Evolutionary conservation across 2,797 vertebrate genomes (phyloP).

Genomic region (Mus minutoides): DNA sequence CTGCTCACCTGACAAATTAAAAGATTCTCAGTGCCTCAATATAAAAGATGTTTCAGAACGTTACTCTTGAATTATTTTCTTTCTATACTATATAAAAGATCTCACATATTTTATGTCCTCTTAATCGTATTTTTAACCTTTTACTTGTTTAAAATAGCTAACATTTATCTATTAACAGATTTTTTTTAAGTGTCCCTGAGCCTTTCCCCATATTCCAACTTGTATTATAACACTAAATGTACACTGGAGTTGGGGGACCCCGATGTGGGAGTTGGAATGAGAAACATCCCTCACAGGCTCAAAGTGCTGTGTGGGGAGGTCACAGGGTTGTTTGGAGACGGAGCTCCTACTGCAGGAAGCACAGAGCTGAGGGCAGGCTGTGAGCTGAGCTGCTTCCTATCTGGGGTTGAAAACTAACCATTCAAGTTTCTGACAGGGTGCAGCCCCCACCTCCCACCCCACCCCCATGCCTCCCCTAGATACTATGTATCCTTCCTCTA

Average conservation of each 20-base stretch:
- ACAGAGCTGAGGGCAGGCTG: neutral
- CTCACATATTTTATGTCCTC: slow-evolving; percentile 23
- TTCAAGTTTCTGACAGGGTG: neutral
- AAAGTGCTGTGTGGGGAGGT: neutral
- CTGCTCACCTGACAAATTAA: neutral
- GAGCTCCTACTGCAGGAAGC: neutral
- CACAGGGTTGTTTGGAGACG: too few relatives aligned
- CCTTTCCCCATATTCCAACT: neutral
- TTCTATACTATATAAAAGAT: neutral
- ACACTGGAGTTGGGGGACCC: neutral
- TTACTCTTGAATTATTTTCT: slow-evolving; percentile 27
- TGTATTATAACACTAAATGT: neutral
- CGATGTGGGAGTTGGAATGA: neutral
- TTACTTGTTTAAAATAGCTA: slow-evolving; percentile 33
- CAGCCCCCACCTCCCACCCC: too few relatives aligned
- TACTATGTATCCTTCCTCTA: neutral
- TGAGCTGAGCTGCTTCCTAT: too few relatives aligned
- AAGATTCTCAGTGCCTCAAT: neutral
- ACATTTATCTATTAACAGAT: neutral
- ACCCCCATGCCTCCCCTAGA: neutral
- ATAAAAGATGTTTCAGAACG: neutral
- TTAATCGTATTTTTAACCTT: neutral
- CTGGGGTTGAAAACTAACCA: neutral
- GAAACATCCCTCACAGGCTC: neutral
- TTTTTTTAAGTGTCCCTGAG: neutral